phyloP scores from a whole-genome alignment of 2,113 vertebrate species.

The Perca flavescens region DNA sequence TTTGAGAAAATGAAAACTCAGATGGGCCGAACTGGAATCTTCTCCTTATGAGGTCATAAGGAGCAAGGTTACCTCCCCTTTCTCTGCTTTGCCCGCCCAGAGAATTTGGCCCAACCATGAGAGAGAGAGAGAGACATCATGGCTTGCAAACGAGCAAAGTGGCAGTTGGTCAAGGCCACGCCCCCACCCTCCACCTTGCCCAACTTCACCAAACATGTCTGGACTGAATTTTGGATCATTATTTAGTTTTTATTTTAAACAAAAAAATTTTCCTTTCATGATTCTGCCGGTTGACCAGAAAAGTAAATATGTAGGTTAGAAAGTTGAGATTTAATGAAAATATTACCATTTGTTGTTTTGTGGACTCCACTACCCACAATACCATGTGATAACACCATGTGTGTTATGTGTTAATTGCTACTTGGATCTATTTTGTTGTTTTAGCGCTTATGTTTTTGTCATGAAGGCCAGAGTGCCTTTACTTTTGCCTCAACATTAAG shows the following conservation, averaged over 20 bases:
- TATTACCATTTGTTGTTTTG: background rate
- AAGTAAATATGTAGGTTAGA: background rate
- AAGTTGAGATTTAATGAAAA: background rate
- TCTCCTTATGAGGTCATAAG: too few relatives aligned
- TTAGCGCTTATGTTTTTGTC: background rate
- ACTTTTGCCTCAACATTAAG: slow-evolving; percentile 1
- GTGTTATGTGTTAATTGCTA: background rate
- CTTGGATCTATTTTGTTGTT: background rate
- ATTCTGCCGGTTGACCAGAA: background rate
- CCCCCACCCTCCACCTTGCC: too few relatives aligned
- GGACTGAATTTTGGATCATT: background rate
- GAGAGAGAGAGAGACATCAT: too few relatives aligned
- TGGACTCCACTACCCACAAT: slow-evolving; percentile 6
- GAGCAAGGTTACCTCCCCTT: too few relatives aligned
- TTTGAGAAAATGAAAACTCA: too few relatives aligned
- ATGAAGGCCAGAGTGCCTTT: slow-evolving; percentile 23
- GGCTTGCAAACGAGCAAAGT: too few relatives aligned
- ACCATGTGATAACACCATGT: background rate
- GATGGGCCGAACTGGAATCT: too few relatives aligned
- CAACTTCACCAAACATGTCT: background rate
- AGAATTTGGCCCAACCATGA: too few relatives aligned
- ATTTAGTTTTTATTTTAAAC: background rate
- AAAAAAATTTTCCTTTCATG: background rate
- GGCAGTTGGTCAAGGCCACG: too few relatives aligned
- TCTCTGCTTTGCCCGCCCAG: too few relatives aligned